phyloP scores from a whole-genome alignment of 2,113 vertebrate species.

The rat (Rattus norvegicus) region DNA sequence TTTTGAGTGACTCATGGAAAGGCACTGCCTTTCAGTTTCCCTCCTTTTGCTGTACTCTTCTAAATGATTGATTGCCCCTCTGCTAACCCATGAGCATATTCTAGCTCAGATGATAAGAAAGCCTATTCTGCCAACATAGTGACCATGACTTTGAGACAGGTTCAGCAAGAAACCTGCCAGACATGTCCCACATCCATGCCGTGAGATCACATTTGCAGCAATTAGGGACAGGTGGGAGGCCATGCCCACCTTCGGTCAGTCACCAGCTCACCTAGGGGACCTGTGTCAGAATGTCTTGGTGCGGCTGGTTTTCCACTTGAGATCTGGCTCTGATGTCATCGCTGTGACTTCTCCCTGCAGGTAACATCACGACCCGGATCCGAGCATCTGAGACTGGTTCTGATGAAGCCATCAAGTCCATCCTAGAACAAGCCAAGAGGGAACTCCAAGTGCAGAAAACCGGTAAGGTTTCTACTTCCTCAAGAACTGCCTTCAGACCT shows the following conservation, averaged over 20 bases:
- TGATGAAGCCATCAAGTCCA: conserved; percentile 98
- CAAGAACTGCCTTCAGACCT: conserved; percentile 44
- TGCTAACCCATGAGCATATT: conserved; percentile 10
- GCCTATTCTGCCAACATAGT: conserved; percentile 38
- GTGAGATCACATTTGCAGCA: not conserved
- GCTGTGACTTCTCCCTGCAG: conserved; percentile 85
- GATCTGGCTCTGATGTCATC: conserved; percentile 65
- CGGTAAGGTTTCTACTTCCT: conserved; percentile 84
- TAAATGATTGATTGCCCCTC: not conserved
- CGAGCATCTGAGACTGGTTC: conserved; percentile 94
- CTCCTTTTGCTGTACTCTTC: not conserved
- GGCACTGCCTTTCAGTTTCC: conserved; percentile 30
- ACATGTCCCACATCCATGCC: not conserved
- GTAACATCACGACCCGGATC: conserved; percentile 95
- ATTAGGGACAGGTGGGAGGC: not conserved
- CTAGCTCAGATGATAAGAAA: not conserved
- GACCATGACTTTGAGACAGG: not conserved
- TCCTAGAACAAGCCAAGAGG: conserved; percentile 97
- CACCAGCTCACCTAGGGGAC: not conserved
- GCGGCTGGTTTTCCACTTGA: not conserved
- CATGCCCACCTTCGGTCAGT: not conserved
- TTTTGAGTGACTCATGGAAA: conserved; percentile 56
- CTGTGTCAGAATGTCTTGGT: not conserved
- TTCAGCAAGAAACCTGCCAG: not conserved
- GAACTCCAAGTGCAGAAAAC: conserved; percentile 98